Percentiles rank a stretch among this genome's conserved stretches.
Conservation (phyloP, 2,888 invertebrate species). For the Lordiphosa andalusiaca region DNA sequence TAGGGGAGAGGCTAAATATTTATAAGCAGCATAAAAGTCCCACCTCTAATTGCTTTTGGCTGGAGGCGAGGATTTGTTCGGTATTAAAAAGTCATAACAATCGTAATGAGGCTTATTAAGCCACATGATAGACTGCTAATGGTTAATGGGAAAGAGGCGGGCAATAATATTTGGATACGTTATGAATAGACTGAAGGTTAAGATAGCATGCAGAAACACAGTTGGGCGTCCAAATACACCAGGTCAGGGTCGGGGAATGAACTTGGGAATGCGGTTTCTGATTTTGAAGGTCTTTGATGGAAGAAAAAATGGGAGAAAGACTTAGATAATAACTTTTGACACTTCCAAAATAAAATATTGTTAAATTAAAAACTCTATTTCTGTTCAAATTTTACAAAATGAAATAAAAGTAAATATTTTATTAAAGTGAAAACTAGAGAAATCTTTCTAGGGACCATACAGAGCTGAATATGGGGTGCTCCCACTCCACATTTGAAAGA, state of each 20-base stretch:
- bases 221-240: too few species aligned
- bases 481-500: too few species aligned
- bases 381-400: too few species aligned
- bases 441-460: too few species aligned
- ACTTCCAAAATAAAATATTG: too few species aligned
- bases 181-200: constrained; percentile 3
- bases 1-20: not conserved
- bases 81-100: constrained; percentile 34
- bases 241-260: not conserved
- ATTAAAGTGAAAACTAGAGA: too few species aligned
- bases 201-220: constrained; percentile 1
- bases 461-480: too few species aligned
- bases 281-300: constrained; percentile 18
- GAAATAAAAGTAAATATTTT: too few species aligned
- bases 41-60: constrained; percentile 31
- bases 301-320: too few species aligned
- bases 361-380: too few species aligned
- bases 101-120: constrained; percentile 28
- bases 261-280: constrained; percentile 10
- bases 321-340: too few species aligned
- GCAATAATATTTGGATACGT: constrained; percentile 5
- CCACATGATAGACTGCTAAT: constrained; percentile 28
- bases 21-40: constrained; percentile 1
- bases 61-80: constrained; percentile 9
- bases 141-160: constrained; percentile 14